Evolutionary conservation across 1,140 invertebrate species (phyloP).

Genomic region (Atta texana): DNA sequence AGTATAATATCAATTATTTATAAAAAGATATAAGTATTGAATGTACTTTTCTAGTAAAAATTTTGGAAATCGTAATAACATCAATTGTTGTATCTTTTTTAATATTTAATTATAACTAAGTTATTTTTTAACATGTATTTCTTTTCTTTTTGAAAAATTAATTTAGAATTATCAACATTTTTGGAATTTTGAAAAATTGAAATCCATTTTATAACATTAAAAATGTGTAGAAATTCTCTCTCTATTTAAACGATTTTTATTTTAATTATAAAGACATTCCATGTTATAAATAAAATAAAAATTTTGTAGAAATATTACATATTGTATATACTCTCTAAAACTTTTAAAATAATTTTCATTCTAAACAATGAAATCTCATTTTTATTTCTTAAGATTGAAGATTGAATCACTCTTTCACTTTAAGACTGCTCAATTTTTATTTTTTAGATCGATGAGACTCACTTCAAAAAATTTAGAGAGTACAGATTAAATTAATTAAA

Average conservation of each 20-base stretch:
- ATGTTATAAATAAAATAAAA: not conserved
- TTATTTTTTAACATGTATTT: not conserved
- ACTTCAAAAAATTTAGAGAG: too few species aligned
- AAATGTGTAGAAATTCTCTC: not conserved
- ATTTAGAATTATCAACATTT: not conserved
- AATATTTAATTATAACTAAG: not conserved
- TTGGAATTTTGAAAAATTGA: too few species aligned
- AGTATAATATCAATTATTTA: too few species aligned
- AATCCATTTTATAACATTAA: not conserved
- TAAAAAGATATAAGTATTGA: not conserved
- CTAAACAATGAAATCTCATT: too few species aligned
- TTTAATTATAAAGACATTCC: not conserved
- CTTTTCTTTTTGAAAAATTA: not conserved
- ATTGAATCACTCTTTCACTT: too few species aligned
- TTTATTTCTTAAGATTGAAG: too few species aligned
- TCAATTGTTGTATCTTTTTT: not conserved
- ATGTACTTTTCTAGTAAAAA: not conserved
- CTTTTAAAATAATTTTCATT: too few species aligned
- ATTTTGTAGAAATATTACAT: not conserved
- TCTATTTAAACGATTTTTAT: not conserved
- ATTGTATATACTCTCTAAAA: too few species aligned
- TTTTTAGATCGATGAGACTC: too few species aligned
- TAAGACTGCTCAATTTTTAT: too few species aligned
- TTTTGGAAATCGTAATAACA: not conserved
- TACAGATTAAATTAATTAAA: too few species aligned